These are phyloP conservation scores for Calliphora vicina DNA, from an alignment of 1,140 invertebrate species.

Conservation along the genomic window DNA sequence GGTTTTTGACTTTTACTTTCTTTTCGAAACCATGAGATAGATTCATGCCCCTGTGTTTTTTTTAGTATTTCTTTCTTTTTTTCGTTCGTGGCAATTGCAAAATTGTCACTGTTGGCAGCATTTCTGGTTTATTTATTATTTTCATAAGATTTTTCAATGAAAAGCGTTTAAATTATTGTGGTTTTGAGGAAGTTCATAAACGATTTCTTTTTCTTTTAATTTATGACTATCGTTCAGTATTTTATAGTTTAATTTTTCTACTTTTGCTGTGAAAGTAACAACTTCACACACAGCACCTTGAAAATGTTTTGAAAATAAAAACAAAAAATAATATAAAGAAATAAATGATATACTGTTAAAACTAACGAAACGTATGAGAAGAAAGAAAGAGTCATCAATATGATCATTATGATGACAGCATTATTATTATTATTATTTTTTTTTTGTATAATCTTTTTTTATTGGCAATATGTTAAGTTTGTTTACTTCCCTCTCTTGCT, in stretches of 20 bases:
- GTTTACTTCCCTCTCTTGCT: background rate
- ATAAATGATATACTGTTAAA: background rate
- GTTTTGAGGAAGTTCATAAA: conserved; percentile 13
- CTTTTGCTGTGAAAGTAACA: background rate
- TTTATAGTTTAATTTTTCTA: background rate
- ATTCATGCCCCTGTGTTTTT: background rate
- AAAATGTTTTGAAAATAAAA: background rate
- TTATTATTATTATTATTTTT: background rate
- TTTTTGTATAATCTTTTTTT: background rate
- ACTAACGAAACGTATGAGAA: background rate
- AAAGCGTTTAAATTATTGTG: background rate
- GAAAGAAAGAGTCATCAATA: background rate
- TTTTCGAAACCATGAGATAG: background rate
- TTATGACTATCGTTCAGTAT: background rate
- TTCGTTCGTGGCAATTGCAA: background rate
- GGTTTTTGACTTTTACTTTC: conserved; percentile 16
- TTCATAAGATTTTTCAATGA: background rate
- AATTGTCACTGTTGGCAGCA: background rate
- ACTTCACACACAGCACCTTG: background rate
- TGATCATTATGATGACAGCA: background rate
- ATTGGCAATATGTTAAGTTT: background rate
- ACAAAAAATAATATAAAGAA: background rate
- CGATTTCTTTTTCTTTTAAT: background rate
- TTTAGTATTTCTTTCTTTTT: background rate
- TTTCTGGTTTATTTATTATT: background rate